Base-by-base conservation (phyloP, 2,797 vertebrate species). In the Dendrocincla fuliginosa region DNA sequence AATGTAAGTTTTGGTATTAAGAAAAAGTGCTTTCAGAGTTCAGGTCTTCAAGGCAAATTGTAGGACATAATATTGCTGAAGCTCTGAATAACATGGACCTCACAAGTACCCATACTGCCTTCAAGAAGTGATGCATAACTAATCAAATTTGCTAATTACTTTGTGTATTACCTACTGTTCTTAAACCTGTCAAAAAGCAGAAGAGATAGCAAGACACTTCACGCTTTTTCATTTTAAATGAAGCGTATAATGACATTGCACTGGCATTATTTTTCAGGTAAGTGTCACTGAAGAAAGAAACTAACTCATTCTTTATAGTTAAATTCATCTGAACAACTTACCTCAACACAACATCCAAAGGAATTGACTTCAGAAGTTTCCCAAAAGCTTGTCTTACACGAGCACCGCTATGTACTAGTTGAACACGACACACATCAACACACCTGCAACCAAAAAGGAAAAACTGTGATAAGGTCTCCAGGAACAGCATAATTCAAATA, bases 371-470 rank as follows among this genome's bases (percentile, higher is more conserved):
- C 74, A 99, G 97, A 42, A 99, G 98, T 93, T 99, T 99, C 63
- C 99, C 99, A 86, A 99, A 99, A 57, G 99, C 98, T 94, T 99
- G 99, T 84, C 99, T 98, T 77, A 99, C 98, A 84, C 98, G 98
- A 91, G 99, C 98, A 41, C 98, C 98, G 1, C 98, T 99, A 64
- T 99, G 99, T 16, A 99, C 99, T 39, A 99, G 92, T 16, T 99
- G 99, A 63, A 99, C 99, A 80, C 99, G 98, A 97, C 99, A 99
- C 89, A 99, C 98, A 73, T 99, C 99, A 81, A 99, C 99, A 98
- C 99, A 99, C 94, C 99, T 99, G 91, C 32, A 87, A 6, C 17
- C 86, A 87, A 83, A 63, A 71, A 75, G 78, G 6, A 55, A n/a
- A 33, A n/a, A 46, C 44, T 33, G 5, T 42, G 27, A 6, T 42